phyloP scores from a whole-genome alignment of 2,113 vertebrate genomes.

The Xerus inauris region DNA sequence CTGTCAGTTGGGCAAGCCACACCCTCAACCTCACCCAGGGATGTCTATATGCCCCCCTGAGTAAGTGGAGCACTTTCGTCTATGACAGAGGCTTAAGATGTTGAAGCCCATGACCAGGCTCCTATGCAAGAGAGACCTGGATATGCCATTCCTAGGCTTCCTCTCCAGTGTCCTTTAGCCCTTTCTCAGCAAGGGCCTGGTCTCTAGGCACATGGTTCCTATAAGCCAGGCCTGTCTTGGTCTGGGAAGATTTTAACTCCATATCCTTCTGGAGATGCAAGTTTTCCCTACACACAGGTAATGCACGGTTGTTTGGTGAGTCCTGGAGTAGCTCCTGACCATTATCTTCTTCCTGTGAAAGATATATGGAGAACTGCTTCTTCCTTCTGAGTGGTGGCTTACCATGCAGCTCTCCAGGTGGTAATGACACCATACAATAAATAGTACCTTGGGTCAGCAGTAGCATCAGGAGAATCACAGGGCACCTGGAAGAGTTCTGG shows the following conservation, averaged over 20 bases:
- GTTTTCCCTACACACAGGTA: neutral
- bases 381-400: neutral
- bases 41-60: neutral
- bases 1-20: neutral
- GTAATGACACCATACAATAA: neutral
- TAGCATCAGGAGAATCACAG: neutral
- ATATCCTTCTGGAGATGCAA: neutral
- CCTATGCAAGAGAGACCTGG: fast-evolving
- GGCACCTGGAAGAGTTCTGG: neutral
- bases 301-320: neutral
- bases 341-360: neutral
- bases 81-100: neutral
- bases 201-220: neutral
- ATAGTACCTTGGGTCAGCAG: neutral
- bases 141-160: neutral
- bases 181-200: neutral
- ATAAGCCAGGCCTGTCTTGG: neutral
- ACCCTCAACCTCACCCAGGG: neutral
- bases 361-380: neutral
- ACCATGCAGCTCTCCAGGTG: neutral
- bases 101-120: neutral
- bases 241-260: neutral
- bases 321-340: neutral
- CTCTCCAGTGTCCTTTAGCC: neutral
- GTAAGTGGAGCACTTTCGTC: constrained; percentile 34